Conservation (phyloP, 2,888 invertebrate genomes). For the Thysanoteuthis rhombus region DNA sequence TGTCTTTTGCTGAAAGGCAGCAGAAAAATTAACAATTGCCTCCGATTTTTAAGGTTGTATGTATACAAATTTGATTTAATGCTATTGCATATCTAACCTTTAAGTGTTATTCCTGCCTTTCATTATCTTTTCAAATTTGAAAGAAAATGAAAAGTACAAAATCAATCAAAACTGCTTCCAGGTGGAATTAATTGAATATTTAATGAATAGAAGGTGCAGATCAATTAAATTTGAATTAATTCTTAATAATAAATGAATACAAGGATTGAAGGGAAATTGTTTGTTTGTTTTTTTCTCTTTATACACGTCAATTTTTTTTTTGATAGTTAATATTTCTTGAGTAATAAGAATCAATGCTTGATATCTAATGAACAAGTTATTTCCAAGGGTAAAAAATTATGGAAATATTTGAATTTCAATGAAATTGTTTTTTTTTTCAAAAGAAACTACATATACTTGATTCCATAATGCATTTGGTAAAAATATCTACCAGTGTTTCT, state of each 20-base stretch:
- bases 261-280: not conserved
- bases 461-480: no score
- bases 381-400: no score
- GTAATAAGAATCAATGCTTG: no score
- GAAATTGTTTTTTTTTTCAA: no score
- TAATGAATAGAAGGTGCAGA: not conserved
- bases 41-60: not conserved
- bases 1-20: not conserved
- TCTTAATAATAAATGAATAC: not conserved
- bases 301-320: no score
- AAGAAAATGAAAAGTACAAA: no score
- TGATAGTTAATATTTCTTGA: no score
- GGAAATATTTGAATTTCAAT: no score
- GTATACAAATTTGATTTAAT: constrained; percentile 12
- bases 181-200: not conserved
- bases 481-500: no score
- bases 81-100: not conserved
- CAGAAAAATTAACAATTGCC: not conserved
- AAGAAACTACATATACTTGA: no score
- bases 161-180: not conserved
- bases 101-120: not conserved
- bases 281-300: no score
- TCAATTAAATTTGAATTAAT: constrained; percentile 12
- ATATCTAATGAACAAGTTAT: no score
- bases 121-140: not conserved